Percentiles rank a stretch among this genome's conserved stretches.
phyloP scores from a whole-genome alignment of 1,140 invertebrate genomes.

The Holcopasites calliopsidis region DNA sequence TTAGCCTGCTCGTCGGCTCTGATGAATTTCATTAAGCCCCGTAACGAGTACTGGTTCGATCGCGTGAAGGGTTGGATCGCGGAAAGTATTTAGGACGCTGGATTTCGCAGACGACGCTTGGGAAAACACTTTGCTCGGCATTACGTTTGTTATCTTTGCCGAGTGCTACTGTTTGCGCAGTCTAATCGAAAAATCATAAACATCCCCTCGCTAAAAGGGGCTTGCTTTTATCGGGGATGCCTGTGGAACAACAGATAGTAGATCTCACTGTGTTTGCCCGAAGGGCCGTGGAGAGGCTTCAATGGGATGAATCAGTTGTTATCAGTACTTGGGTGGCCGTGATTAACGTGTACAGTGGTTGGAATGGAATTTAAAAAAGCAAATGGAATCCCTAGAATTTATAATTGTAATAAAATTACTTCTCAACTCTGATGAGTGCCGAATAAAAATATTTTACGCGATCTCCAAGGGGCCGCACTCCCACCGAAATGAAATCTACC shows the following conservation, averaged over 20 bases:
- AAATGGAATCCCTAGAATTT: too few relatives aligned
- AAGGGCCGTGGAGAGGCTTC: not conserved
- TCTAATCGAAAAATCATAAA: constrained; percentile 68
- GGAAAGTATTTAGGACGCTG: constrained; percentile 28
- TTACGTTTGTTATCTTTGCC: constrained; percentile 57
- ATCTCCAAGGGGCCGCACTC: too few relatives aligned
- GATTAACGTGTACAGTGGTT: not conserved
- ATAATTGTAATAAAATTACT: too few relatives aligned
- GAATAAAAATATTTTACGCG: too few relatives aligned
- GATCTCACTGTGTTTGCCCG: constrained; percentile 16
- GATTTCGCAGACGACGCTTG: constrained; percentile 44
- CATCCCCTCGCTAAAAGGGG: constrained; percentile 15
- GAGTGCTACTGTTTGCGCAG: constrained; percentile 53
- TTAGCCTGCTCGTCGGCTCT: constrained; percentile 34
- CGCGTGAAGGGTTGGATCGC: too few relatives aligned
- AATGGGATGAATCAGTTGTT: not conserved
- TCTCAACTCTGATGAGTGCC: too few relatives aligned
- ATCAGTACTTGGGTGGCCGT: not conserved
- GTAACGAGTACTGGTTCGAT: too few relatives aligned
- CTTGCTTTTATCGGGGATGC: constrained; percentile 8
- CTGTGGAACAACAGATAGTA: constrained; percentile 7
- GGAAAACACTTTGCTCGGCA: constrained; percentile 38
- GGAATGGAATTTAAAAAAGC: too few relatives aligned
- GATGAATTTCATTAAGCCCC: constrained; percentile 40
- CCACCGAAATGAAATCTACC: not conserved